Evolutionary conservation across 1,140 invertebrate genomes (phyloP), one percentile per base, ranked within the genome.

Genomic region (Zaprionus nigranus): DNA sequence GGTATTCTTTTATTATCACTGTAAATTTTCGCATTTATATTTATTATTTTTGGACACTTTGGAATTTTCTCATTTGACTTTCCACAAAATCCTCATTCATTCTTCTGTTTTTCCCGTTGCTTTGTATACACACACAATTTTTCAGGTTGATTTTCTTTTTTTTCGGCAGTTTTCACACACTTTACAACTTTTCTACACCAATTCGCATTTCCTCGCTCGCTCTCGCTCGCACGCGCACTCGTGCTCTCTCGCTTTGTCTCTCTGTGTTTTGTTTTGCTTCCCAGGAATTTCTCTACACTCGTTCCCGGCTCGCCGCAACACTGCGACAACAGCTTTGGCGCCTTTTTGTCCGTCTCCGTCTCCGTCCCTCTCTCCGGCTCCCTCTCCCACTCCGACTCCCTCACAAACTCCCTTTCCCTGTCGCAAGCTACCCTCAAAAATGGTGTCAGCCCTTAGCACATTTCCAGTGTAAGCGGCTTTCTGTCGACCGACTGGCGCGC

Each of bases 281-380:
- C 57, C 65, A 11, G 24, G n/a, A 17, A 62, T 28, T 69, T 75
- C 66, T 75, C 22, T 75, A 69, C 66, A 69, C 58, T 58, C 57
- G 49, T 67, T 72, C 49, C 64, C 64, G 56, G 56, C 56, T 26
- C 28, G 28, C 40, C 24, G 13, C 20, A 28, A 34, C 24, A n/a
- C 9, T 30, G 30, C 30, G 7, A 34, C 30, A 34, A 34, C 40
- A 59, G 15, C 56, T 65, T 81, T 83, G 81, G 81, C 81, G 81
- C 81, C 82, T 81, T 83, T 83, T 83, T 84, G 66, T 57, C 66
- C 51, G 54, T 60, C 38, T 49, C 43, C 34, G 28, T 28, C 28
- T 28, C 43, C 34, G 28, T 28, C 28, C 9, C 20, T 7, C 28
- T 9, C 38, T 49, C 43, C 34, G 1, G 2, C 28, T 30, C 5